Evolutionary conservation across 2,888 invertebrate species (phyloP), one percentile per base, ranked within the genome.

Genomic region (Tridacna crocea): DNA sequence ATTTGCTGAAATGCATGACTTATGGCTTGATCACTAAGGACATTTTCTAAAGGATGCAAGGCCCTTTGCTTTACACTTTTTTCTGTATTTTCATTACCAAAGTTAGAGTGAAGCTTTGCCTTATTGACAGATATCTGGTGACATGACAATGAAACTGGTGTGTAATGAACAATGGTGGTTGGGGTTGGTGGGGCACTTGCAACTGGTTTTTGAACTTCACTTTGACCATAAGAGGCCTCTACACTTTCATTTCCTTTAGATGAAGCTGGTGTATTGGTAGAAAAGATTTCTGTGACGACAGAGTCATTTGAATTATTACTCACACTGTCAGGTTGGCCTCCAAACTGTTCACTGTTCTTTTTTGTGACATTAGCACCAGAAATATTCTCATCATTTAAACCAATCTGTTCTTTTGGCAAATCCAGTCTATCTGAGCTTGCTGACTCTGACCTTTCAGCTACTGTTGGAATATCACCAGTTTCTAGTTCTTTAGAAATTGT

Each of bases 81-180:
- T 22, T 80, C 80, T 24, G 27, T 17, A 10, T 46, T 51, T 2
- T 76, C 76, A 46, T 76, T 76, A 12, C 63, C 72, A 60, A 63
- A 51, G 47, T 72, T 72, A 15, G 70, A 47, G 48, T 84, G 84
- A 27, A 82, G 84, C 26, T 79, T 73, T 8, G 81, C 84, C 60
- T 84, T 84, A 51, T 79, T 81, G 2, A 84, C 60, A 12, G 84
- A 84, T 75, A 84, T 46, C 77, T 84, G 84, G 26, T 81, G 84
- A 60, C 84, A 84, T 10, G 81, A 79, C 15, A 84, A 61, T 0
- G 84, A 77, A 15, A 74, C 72, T 15, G 85, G 84, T n/a, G 87
- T 83, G 68, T 86, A 83, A 66, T 86, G 86, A 6, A 86, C 83
- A n/a, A 86, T 80, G 12, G 86, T 75, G 75, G 84, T 61, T 51